A percentile compares a stretch with the other conserved stretches of the same genome.
Evolutionary conservation across 2,113 vertebrate species (phyloP).

Genomic region (Bettongia penicillata): DNA sequence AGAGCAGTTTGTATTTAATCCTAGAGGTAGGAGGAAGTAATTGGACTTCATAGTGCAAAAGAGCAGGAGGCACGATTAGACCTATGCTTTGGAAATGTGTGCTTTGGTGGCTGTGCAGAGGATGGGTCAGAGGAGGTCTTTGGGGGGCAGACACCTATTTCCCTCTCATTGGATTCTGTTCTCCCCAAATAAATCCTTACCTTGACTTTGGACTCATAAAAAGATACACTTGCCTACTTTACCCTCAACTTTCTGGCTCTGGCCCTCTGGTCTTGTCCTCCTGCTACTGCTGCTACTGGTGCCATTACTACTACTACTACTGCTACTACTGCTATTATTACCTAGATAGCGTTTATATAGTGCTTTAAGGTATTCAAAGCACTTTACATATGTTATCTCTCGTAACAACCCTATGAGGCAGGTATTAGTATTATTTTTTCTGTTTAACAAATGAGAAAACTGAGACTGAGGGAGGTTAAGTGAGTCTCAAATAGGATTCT

Average conservation of each 20-base stretch:
- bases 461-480: background rate
- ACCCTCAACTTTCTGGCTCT: too few relatives aligned
- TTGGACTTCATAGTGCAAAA: background rate
- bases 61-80: too few relatives aligned
- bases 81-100: too few relatives aligned
- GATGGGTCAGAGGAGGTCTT: too few relatives aligned
- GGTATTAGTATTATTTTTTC: background rate
- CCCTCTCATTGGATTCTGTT: too few relatives aligned
- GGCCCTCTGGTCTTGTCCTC: too few relatives aligned
- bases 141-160: too few relatives aligned
- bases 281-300: too few relatives aligned
- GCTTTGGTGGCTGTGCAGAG: too few relatives aligned
- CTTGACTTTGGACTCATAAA: too few relatives aligned
- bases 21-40: background rate
- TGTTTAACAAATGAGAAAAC: background rate
- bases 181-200: too few relatives aligned
- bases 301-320: background rate
- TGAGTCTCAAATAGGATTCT: background rate
- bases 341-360: background rate
- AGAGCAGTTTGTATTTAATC: background rate
- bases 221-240: too few relatives aligned
- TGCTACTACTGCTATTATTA: background rate
- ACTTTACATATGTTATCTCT: background rate
- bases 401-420: background rate
- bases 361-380: background rate